These are phyloP conservation scores for Leptura quadrifasciata DNA, from an alignment of 2,888 invertebrate genomes.

Conservation along the genomic window DNA sequence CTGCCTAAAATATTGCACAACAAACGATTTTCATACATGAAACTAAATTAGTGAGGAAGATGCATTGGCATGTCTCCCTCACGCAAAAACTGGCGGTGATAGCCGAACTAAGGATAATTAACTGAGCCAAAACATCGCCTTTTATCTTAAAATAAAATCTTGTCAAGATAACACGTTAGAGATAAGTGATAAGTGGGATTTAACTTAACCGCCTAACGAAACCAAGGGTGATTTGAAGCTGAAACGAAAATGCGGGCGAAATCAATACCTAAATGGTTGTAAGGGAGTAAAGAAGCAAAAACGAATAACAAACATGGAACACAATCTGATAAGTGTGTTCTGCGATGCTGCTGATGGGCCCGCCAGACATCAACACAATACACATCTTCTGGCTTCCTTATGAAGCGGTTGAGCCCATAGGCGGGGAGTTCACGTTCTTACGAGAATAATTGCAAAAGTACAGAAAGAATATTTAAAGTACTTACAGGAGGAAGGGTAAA, in stretches of 20 bases:
- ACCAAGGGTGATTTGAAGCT: conserved; percentile 29
- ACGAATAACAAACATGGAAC: conserved; percentile 64
- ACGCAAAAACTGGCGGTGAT: background rate
- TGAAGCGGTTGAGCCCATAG: conserved; percentile 15
- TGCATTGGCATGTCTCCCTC: background rate
- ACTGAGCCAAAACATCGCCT: background rate
- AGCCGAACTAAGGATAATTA: background rate
- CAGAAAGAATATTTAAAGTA: background rate
- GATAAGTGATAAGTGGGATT: conserved; percentile 19
- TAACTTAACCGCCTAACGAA: conserved; percentile 32
- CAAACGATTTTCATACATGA: too few relatives aligned
- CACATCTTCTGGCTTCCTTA: conserved; percentile 41
- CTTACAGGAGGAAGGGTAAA: too few relatives aligned
- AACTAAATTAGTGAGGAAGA: too few relatives aligned
- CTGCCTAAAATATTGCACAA: too few relatives aligned
- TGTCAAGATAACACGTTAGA: background rate
- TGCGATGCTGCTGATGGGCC: conserved; percentile 56
- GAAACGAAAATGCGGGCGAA: conserved; percentile 53
- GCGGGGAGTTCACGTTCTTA: background rate
- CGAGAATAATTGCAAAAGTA: background rate
- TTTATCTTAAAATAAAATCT: conserved; percentile 25
- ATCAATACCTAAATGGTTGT: conserved; percentile 62
- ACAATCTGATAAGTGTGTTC: conserved; percentile 66
- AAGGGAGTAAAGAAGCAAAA: conserved; percentile 55
- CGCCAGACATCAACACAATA: conserved; percentile 53